These are phyloP conservation scores for Drosophila orosa DNA, from an alignment of 1,140 invertebrate genomes.

Conservation along the genomic window DNA sequence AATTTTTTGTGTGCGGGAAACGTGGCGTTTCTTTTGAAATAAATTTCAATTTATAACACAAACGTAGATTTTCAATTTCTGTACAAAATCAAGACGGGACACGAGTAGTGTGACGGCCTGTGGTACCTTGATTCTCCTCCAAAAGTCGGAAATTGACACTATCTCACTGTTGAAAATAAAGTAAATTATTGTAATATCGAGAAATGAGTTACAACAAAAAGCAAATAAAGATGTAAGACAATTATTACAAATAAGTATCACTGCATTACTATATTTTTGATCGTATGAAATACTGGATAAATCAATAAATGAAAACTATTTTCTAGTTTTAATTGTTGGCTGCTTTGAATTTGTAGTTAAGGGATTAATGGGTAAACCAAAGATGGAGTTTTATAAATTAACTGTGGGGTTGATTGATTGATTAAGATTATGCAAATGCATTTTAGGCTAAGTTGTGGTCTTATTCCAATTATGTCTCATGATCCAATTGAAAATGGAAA, in stretches of 20 bases:
- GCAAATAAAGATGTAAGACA: slow-evolving; percentile 45
- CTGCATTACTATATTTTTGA: slow-evolving; percentile 72
- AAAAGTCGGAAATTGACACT: slow-evolving; percentile 19
- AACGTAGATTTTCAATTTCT: slow-evolving; percentile 19
- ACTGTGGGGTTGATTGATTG: too few species aligned
- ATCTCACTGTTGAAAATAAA: slow-evolving; percentile 30
- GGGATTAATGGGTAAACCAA: too few species aligned
- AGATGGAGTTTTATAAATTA: too few species aligned
- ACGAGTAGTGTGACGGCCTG: not conserved
- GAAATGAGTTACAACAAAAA: slow-evolving; percentile 49
- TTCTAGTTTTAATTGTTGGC: slow-evolving; percentile 42
- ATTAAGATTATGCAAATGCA: too few species aligned
- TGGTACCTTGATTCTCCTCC: slow-evolving; percentile 9
- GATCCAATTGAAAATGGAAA: too few species aligned
- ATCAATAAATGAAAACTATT: slow-evolving; percentile 68
- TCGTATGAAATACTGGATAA: slow-evolving; percentile 73
- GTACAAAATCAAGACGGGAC: slow-evolving; percentile 5
- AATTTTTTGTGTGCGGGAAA: slow-evolving; percentile 48
- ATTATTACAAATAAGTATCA: slow-evolving; percentile 52
- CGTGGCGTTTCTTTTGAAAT: slow-evolving; percentile 49
- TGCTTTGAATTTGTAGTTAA: not conserved
- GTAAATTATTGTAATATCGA: slow-evolving; percentile 36
- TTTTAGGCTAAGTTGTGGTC: too few species aligned
- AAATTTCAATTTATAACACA: slow-evolving; percentile 27
- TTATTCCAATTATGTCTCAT: too few species aligned